A percentile compares a stretch with the other conserved stretches of the same genome.
These are phyloP conservation scores for Andrena cerasifolii DNA, from an alignment of 1,140 invertebrate species.

Conservation along the genomic window DNA sequence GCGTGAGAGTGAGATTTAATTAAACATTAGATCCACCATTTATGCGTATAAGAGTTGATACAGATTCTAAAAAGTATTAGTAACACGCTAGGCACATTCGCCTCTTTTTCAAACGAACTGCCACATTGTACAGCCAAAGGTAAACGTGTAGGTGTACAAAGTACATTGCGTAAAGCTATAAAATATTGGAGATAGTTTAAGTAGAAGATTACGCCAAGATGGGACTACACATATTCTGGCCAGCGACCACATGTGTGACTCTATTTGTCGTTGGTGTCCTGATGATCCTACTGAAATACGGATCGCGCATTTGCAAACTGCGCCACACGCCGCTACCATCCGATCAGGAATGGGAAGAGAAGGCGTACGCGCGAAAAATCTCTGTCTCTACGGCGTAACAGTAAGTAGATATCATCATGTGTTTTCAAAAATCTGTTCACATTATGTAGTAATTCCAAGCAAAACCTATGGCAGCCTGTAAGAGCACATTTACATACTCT, in stretches of 20 bases:
- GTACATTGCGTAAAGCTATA: not conserved
- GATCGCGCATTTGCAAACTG: conserved; percentile 85
- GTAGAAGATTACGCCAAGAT: conserved; percentile 73
- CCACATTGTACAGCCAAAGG: conserved; percentile 17
- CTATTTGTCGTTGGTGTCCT: conserved; percentile 89
- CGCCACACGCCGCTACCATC: conserved; percentile 86
- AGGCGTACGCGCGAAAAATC: conserved; percentile 86
- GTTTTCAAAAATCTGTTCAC: conserved; percentile 21
- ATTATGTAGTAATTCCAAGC: conserved; percentile 6
- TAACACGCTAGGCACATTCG: not conserved
- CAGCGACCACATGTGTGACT: conserved; percentile 87
- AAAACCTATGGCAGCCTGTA: conserved; percentile 6
- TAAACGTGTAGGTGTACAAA: not conserved
- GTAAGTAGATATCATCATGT: not conserved
- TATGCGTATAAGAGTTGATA: not conserved
- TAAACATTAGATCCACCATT: conserved; percentile 76
- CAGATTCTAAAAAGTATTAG: conserved; percentile 12
- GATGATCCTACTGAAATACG: conserved; percentile 88
- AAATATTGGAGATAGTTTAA: not conserved
- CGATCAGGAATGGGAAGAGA: conserved; percentile 84
- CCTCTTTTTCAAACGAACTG: conserved; percentile 4
- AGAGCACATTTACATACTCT: not conserved
- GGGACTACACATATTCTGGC: conserved; percentile 89
- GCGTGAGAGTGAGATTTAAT: conserved; percentile 91
- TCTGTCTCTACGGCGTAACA: conserved; percentile 78